These are phyloP conservation scores for Python bivittatus DNA, from an alignment of 2,113 vertebrate genomes.

Conservation along the genomic window DNA sequence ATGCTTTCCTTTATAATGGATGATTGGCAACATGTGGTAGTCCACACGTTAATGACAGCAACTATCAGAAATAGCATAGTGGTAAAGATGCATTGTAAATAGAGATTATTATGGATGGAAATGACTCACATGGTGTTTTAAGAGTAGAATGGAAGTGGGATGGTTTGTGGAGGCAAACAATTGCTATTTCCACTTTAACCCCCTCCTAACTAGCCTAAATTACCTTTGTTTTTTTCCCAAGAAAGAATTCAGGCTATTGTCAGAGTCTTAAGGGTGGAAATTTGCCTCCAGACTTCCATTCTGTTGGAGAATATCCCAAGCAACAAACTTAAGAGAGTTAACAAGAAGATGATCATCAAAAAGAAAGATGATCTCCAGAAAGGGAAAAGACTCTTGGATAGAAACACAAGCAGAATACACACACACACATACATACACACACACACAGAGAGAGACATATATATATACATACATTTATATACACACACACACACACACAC, in stretches of 20 bases:
- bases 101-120: background rate
- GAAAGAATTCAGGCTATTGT: background rate
- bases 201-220: background rate
- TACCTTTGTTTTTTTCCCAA: background rate
- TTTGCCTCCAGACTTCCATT: background rate
- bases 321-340: background rate
- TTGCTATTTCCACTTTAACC: background rate
- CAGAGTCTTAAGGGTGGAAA: background rate
- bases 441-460: too few species aligned
- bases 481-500: too few species aligned
- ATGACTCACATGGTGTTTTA: background rate
- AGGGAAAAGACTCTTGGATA: background rate
- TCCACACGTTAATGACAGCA: background rate
- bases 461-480: too few species aligned
- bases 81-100: background rate
- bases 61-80: background rate
- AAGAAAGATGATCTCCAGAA: background rate
- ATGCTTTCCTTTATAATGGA: background rate
- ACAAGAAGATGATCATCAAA: background rate
- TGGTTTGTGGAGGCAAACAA: background rate
- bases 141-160: background rate
- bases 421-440: background rate
- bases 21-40: background rate
- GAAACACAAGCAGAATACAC: background rate
- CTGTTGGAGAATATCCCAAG: background rate